Percentiles rank a stretch among this genome's conserved stretches.
Conservation (phyloP, 2,888 invertebrate species). For the Dryobotodes eremita region DNA sequence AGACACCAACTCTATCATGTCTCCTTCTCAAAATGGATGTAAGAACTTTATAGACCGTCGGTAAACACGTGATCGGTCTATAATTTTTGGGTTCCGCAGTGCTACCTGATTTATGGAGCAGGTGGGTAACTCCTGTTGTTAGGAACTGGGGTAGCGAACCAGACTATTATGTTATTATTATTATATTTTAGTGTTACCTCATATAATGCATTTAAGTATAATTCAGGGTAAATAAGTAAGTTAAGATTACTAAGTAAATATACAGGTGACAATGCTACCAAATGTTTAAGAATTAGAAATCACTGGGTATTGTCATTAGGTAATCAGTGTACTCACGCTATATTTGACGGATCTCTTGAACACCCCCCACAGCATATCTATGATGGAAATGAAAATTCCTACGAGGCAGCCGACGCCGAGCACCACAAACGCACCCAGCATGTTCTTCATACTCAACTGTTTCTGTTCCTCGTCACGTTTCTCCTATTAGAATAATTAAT, state of each 20-base stretch:
- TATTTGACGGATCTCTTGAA: constrained; percentile 87
- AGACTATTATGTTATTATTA: too few species aligned
- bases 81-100: too few species aligned
- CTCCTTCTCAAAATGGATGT: too few species aligned
- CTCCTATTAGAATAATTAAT: too few species aligned
- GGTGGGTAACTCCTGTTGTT: too few species aligned
- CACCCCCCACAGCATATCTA: constrained; percentile 89
- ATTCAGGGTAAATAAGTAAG: too few species aligned
- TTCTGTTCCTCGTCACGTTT: constrained; percentile 78
- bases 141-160: too few species aligned
- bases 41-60: too few species aligned
- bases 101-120: too few species aligned
- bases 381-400: constrained; percentile 82
- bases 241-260: not conserved
- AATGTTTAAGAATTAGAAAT: not conserved
- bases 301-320: not conserved
- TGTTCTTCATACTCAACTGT: constrained; percentile 85
- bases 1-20: too few species aligned
- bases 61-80: too few species aligned
- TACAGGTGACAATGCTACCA: not conserved
- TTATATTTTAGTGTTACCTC: not conserved
- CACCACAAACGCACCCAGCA: constrained; percentile 87
- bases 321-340: constrained; percentile 76
- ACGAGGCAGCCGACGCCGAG: constrained; percentile 83
- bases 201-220: not conserved